phyloP scores from a whole-genome alignment of 2,113 vertebrate genomes.

The Oreocharis arfaki region DNA sequence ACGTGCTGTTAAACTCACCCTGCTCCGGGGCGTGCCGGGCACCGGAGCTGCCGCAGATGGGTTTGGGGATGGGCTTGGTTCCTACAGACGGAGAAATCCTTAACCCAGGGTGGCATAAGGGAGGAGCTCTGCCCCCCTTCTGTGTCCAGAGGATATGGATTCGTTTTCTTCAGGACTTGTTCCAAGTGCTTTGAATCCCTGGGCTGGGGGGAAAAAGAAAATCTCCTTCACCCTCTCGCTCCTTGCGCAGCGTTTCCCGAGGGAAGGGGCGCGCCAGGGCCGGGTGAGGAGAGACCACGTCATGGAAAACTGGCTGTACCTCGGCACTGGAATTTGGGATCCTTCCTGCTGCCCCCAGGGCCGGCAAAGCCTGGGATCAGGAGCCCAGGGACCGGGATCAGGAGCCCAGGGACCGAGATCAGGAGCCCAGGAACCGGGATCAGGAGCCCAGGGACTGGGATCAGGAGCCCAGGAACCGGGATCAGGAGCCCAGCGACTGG shows the following conservation, averaged over 20 bases:
- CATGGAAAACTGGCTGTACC: rapidly evolving
- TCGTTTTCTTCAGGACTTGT: neutral
- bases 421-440: rapidly evolving
- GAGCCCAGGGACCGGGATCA: rapidly evolving
- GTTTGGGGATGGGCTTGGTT: neutral
- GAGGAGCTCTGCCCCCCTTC: neutral
- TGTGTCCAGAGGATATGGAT: neutral
- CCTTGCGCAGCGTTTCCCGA: neutral
- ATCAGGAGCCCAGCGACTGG: rapidly evolving
- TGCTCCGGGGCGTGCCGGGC: rapidly evolving
- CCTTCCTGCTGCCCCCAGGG: neutral
- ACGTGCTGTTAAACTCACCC: rapidly evolving
- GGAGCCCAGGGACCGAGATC: rapidly evolving
- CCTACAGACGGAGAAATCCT: neutral
- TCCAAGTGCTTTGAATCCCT: neutral
- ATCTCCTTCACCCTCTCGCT: neutral
- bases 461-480: rapidly evolving
- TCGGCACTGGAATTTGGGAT: neutral
- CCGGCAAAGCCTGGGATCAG: neutral
- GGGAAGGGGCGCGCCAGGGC: rapidly evolving
- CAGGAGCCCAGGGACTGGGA: rapidly evolving
- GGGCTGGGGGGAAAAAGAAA: neutral
- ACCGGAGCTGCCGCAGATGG: neutral
- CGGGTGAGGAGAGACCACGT: too few species aligned
- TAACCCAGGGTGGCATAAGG: rapidly evolving